Evolutionary conservation across 1,140 invertebrate genomes (phyloP).

Genomic region (Melanaphis sacchari): DNA sequence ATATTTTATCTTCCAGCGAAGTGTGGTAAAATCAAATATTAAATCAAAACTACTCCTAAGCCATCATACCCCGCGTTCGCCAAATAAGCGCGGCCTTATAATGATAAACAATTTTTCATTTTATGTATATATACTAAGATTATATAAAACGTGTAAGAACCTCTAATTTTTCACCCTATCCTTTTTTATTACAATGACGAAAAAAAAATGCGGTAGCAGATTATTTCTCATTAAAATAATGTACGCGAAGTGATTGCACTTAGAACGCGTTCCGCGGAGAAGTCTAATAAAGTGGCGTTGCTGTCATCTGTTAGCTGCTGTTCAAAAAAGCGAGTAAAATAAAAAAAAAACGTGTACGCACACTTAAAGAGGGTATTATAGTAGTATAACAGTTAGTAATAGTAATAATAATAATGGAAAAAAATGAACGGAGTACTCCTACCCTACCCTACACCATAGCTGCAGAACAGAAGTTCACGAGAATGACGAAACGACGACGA

Average conservation of each 20-base stretch:
- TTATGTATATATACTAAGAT: background rate
- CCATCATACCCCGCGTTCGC: background rate
- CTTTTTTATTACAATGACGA: no score
- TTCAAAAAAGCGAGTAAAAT: background rate
- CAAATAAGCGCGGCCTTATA: background rate
- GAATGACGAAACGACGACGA: background rate
- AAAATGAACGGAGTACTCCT: background rate
- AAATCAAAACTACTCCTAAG: background rate
- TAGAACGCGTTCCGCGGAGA: background rate
- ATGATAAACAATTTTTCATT: background rate
- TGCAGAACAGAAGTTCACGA: background rate
- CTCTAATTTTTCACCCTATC: conserved; percentile 3
- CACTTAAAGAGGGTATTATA: conserved; percentile 13
- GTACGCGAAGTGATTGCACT: conserved; percentile 35
- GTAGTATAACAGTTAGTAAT: background rate
- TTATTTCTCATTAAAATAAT: conserved; percentile 44
- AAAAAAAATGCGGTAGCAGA: conserved; percentile 8
- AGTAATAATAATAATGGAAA: background rate
- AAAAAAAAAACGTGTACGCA: background rate
- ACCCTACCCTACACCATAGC: background rate
- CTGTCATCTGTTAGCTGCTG: background rate
- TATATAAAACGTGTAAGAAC: background rate
- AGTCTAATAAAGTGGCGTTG: conserved; percentile 16
- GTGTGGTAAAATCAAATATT: background rate
- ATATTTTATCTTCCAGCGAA: background rate